Percentiles rank a stretch among this genome's conserved stretches.
Conservation (phyloP, 2,888 invertebrate genomes). For the Epinotia demarniana region DNA sequence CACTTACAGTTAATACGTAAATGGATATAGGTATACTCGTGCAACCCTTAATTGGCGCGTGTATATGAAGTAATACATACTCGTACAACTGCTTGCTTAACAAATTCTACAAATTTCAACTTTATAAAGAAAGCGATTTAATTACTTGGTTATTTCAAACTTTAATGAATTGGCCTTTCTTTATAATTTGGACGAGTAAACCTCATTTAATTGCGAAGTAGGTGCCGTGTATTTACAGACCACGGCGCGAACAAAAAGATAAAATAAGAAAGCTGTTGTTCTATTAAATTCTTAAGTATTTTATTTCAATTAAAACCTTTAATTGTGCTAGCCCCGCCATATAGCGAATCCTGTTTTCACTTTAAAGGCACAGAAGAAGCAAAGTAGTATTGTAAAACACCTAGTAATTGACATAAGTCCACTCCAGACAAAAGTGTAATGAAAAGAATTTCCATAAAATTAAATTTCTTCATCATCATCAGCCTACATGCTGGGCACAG, state of each 20-base stretch:
- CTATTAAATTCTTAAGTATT: constrained; percentile 42
- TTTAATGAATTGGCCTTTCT: constrained; percentile 56
- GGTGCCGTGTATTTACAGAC: constrained; percentile 50
- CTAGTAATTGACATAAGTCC: not conserved
- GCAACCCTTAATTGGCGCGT: not conserved
- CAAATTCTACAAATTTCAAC: not conserved
- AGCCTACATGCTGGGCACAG: too few relatives aligned
- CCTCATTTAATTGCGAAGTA: constrained; percentile 57
- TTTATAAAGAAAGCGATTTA: constrained; percentile 36
- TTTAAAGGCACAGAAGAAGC: not conserved
- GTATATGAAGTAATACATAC: not conserved
- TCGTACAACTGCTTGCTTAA: not conserved
- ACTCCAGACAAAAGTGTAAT: not conserved
- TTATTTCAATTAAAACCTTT: constrained; percentile 22
- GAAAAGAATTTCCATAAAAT: too few relatives aligned
- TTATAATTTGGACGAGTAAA: constrained; percentile 52
- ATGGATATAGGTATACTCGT: not conserved
- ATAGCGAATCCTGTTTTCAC: not conserved
- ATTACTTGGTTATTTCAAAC: constrained; percentile 54
- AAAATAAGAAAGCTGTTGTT: constrained; percentile 37
- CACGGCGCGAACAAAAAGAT: constrained; percentile 47
- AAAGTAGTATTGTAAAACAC: not conserved
- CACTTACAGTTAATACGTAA: not conserved
- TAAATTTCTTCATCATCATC: too few relatives aligned
- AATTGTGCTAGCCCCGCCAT: not conserved